Conservation (phyloP, 2,113 vertebrate species). For the Pelecanus crispus region DNA sequence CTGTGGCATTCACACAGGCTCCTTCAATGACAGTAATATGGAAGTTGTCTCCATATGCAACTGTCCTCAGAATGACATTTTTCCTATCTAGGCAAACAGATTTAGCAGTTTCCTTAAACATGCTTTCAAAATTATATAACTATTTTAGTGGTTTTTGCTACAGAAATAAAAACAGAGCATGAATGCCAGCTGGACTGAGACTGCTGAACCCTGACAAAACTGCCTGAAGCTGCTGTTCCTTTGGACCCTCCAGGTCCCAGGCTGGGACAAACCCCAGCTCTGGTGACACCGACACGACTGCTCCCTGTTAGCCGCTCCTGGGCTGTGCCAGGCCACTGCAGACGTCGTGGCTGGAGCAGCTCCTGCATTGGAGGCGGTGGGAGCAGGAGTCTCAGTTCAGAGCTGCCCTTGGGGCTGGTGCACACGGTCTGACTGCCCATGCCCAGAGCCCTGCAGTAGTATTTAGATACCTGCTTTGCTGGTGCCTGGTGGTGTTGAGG, state of each 20-base stretch:
- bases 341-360: background rate
- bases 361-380: background rate
- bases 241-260: background rate
- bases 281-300: rapidly evolving
- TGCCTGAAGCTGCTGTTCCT: background rate
- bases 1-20: background rate
- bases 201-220: background rate
- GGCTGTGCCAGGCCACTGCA: background rate
- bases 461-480: background rate
- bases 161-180: background rate
- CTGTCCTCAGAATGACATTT: background rate
- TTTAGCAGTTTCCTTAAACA: background rate
- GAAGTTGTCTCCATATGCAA: background rate
- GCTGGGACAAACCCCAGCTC: background rate
- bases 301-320: background rate
- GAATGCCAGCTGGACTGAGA: background rate
- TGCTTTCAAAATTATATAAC: background rate
- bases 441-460: background rate
- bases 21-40: background rate
- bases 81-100: background rate
- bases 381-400: background rate
- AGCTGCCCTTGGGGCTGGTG: background rate
- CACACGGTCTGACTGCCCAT: no score
- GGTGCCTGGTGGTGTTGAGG: background rate
- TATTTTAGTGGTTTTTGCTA: background rate